Conservation (phyloP, 1,140 invertebrate species). For the Phortica variegata region DNA sequence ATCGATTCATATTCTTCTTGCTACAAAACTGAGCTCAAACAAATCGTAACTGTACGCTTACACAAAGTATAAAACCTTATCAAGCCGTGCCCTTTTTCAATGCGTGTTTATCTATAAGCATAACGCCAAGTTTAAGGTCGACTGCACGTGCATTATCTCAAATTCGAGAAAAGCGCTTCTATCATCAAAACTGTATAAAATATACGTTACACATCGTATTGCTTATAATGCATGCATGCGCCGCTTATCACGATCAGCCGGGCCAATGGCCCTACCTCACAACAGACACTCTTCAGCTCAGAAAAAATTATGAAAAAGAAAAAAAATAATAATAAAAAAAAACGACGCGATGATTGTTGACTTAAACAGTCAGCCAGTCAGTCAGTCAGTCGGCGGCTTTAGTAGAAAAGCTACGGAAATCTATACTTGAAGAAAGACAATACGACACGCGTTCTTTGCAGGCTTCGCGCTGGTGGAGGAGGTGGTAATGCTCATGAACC, state of each 20-base stretch:
- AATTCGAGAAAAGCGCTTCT: conserved; percentile 11
- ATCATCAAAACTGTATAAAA: conserved; percentile 34
- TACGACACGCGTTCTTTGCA: too few species aligned
- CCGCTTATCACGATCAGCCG: conserved; percentile 32
- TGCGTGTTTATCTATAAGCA: neutral
- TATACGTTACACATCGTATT: conserved; percentile 52
- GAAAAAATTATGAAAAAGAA: conserved; percentile 20
- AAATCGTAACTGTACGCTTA: neutral
- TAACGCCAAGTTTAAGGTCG: conserved; percentile 33
- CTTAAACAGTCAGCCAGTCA: neutral
- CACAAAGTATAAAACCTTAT: neutral
- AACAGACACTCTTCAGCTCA: conserved; percentile 25
- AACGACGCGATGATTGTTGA: conserved; percentile 1
- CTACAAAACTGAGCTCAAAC: conserved; percentile 23
- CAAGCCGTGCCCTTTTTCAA: neutral
- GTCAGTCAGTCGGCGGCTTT: too few species aligned
- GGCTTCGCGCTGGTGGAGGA: too few species aligned
- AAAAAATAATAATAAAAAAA: conserved; percentile 12
- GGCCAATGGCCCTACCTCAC: conserved; percentile 6
- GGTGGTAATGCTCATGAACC: conserved; percentile 30
- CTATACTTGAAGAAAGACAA: too few species aligned
- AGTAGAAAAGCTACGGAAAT: too few species aligned
- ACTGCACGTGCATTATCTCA: conserved; percentile 25
- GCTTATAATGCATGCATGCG: conserved; percentile 47
- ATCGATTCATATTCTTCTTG: too few species aligned